A percentile compares a stretch with the other conserved stretches of the same genome.
phyloP scores from a whole-genome alignment of 2,888 invertebrate genomes.

The Ophion costatus region DNA sequence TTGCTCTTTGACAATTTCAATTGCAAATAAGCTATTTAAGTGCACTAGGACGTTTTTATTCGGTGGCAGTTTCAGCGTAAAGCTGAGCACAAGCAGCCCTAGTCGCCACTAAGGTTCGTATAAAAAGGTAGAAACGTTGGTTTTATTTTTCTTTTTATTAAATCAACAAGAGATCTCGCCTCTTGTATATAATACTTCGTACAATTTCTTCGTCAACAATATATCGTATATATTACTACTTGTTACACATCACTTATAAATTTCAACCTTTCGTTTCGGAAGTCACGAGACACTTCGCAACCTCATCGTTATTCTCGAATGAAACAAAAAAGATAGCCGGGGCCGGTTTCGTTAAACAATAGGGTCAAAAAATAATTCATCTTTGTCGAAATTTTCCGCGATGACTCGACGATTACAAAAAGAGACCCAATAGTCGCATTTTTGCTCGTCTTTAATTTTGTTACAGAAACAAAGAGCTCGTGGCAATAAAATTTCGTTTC shows the following conservation, averaged over 20 bases:
- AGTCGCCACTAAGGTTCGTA: neutral
- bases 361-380: conserved; percentile 34
- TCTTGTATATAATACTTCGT: conserved; percentile 47
- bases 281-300: conserved; percentile 5
- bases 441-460: neutral
- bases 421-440: neutral
- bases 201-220: conserved; percentile 56
- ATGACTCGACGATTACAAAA: neutral
- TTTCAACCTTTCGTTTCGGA: conserved; percentile 36
- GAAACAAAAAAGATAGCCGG: neutral
- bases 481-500: conserved; percentile 17
- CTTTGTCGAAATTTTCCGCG: conserved; percentile 19
- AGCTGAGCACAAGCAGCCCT: neutral
- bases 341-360: neutral
- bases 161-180: conserved; percentile 57
- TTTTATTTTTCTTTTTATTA: conserved; percentile 59
- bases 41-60: conserved; percentile 32
- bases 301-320: conserved; percentile 2
- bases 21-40: conserved; percentile 36
- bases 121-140: neutral
- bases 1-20: conserved; percentile 8
- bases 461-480: neutral
- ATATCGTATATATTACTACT: conserved; percentile 49
- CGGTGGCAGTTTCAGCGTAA: neutral
- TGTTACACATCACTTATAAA: conserved; percentile 44